A percentile compares a stretch with the other conserved stretches of the same genome.
phyloP scores from a whole-genome alignment of 2,888 invertebrate genomes.

The Drosophila rellima region DNA sequence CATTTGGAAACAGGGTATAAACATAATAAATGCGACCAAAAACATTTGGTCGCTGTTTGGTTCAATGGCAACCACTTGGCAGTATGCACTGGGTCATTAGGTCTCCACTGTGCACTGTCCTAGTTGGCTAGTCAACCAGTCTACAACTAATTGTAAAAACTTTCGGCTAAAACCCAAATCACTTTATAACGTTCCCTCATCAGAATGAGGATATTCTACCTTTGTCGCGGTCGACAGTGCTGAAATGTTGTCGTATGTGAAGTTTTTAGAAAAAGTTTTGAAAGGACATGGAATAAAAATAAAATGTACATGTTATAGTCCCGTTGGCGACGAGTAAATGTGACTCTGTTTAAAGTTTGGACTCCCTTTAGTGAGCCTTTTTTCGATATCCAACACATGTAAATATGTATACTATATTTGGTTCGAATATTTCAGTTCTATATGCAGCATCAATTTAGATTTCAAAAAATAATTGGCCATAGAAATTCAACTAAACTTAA shows the following conservation, averaged over 20 bases:
- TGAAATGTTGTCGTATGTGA: not conserved
- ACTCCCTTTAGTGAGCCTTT: not conserved
- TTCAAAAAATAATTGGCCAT: no score
- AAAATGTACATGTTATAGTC: not conserved
- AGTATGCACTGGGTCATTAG: constrained; percentile 18
- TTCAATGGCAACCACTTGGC: constrained; percentile 52
- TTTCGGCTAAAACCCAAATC: constrained; percentile 14
- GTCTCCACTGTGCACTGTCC: constrained; percentile 8
- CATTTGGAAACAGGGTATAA: not conserved
- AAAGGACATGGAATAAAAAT: not conserved
- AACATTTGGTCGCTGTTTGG: constrained; percentile 20
- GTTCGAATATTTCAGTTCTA: not conserved
- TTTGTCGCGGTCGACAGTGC: not conserved
- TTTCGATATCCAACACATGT: not conserved
- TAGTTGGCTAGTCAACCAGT: constrained; percentile 14
- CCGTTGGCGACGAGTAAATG: not conserved
- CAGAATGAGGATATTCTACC: not conserved
- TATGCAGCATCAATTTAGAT: not conserved
- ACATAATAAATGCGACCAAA: constrained; percentile 12
- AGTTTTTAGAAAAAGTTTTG: not conserved
- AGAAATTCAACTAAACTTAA: no score
- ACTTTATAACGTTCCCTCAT: constrained; percentile 1
- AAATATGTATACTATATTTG: not conserved
- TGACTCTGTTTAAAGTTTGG: not conserved
- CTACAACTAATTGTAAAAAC: constrained; percentile 6